Conservation (phyloP, 1,140 invertebrate genomes). For the Halictus rubicundus region DNA sequence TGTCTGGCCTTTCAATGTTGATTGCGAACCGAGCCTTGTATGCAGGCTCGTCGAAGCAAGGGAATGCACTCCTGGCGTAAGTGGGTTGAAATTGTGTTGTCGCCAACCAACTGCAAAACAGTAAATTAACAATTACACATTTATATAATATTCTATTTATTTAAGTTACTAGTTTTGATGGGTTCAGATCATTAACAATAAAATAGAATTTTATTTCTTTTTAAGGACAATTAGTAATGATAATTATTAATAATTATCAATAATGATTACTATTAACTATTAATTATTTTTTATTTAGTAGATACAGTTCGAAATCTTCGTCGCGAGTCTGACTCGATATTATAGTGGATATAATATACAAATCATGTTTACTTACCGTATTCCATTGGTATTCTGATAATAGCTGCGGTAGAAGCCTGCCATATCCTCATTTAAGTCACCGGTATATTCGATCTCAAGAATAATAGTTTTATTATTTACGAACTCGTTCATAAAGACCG, state of each 20-base stretch:
- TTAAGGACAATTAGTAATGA: too few species aligned
- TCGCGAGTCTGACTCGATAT: too few species aligned
- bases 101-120: conserved; percentile 83
- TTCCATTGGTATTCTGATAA: conserved; percentile 78
- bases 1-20: conserved; percentile 81
- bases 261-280: too few species aligned
- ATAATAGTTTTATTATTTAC: conserved; percentile 49
- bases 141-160: not conserved
- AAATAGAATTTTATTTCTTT: too few species aligned
- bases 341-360: too few species aligned
- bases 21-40: conserved; percentile 90
- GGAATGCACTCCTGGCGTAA: conserved; percentile 91
- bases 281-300: too few species aligned
- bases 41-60: conserved; percentile 93
- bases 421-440: conserved; percentile 80
- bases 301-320: too few species aligned
- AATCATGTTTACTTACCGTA: conserved; percentile 59
- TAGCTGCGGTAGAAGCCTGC: conserved; percentile 85
- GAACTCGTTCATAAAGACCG: conserved; percentile 47
- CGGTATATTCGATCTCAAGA: conserved; percentile 79
- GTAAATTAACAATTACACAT: not conserved
- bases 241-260: too few species aligned
- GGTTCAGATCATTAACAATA: too few species aligned
- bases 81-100: conserved; percentile 92
- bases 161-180: not conserved